These are phyloP conservation scores for Rugalucina vietnamica DNA, from an alignment of 2,888 invertebrate species.

Conservation along the genomic window DNA sequence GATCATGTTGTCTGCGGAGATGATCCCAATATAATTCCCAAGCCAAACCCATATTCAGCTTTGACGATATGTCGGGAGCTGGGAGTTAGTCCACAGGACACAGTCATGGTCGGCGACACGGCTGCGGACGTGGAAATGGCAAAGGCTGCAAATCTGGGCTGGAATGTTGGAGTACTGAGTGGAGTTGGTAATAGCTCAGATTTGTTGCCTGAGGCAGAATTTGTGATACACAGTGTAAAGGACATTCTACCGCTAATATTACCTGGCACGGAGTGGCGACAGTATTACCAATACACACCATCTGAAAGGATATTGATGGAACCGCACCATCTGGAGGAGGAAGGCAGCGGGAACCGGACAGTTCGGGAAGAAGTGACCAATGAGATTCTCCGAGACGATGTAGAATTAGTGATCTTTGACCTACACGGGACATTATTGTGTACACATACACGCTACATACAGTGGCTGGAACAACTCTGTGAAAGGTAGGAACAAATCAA, in stretches of 20 bases:
- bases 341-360: background rate
- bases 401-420: conserved; percentile 84
- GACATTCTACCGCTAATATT: conserved; percentile 80
- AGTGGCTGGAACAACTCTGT: conserved; percentile 82
- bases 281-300: conserved; percentile 69
- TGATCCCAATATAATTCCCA: conserved; percentile 83
- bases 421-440: conserved; percentile 85
- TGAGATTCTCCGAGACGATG: conserved; percentile 18
- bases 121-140: conserved; percentile 84
- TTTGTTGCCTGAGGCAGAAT: conserved; percentile 75
- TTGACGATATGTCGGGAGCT: conserved; percentile 78
- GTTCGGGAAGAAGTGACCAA: background rate
- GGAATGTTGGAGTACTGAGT: conserved; percentile 84
- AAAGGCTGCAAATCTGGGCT: conserved; percentile 83
- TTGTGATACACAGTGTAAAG: conserved; percentile 79
- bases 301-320: conserved; percentile 72
- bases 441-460: conserved; percentile 83
- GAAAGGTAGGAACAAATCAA: conserved; percentile 80
- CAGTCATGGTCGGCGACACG: conserved; percentile 85
- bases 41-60: conserved; percentile 84
- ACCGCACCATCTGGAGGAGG: conserved; percentile 60
- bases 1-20: conserved; percentile 85
- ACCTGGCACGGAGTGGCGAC: conserved; percentile 74
- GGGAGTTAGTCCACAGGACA: conserved; percentile 74
- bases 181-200: conserved; percentile 79